Evolutionary conservation across 1,140 invertebrate species (phyloP), one percentile per base, ranked within the genome.

Genomic region (Neelides sp.): DNA sequence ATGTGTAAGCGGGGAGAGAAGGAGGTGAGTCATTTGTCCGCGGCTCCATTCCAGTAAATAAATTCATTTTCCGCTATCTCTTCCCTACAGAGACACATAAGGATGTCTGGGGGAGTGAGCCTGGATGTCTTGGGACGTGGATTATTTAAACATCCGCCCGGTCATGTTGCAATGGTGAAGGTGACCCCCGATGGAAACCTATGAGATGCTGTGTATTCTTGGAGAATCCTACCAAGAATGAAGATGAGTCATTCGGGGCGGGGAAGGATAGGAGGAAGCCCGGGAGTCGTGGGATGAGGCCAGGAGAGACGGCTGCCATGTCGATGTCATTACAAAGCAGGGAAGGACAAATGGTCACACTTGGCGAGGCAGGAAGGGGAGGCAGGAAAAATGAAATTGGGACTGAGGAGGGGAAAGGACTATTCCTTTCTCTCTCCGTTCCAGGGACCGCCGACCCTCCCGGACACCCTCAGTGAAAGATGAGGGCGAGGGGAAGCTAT

Each of bases 321-420:
- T 50, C 41, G 23, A 51, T 51, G 49, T 43, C 41, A 51, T 45
- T 50, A 50, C 43, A 42, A 34, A 50, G 36, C 48, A 50, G 32
- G 50, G 50, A 51, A 52, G 50, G 50, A 52, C 50, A 52, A 52
- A 52, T 47, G 50, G 50, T 52, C 50, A 52, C 50, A 52, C 50
- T 52, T 52, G 50, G 50, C 26, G 50, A 43, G 48, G 40, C 48
- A 41, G 47, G 26, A 20, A n/a, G 24, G 10, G 12, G 34, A 40
- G 47, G 22, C 10, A n/a, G n/a, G n/a, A n/a, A n/a, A n/a, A n/a
- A n/a, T n/a, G n/a, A n/a, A n/a, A n/a, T n/a, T n/a, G n/a, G n/a
- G n/a, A n/a, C n/a, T n/a, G n/a, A 40, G 7, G 35, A 52, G 30
- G 8, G 8, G 30, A 32, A 32, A 32, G 30, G 30, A n/a, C n/a